Conservation (phyloP, 2,797 vertebrate species). For the Eutrigla gurnardus region DNA sequence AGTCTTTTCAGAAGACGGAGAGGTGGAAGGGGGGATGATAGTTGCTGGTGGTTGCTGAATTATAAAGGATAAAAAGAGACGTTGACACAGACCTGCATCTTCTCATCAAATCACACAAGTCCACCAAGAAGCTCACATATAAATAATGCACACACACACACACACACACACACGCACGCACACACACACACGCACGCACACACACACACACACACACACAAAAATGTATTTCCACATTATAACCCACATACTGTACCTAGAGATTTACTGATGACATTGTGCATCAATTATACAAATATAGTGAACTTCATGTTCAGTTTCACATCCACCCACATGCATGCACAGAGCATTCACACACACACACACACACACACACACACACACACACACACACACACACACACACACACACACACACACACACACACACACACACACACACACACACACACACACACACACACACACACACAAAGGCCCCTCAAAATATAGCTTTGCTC, state of each 20-base stretch:
- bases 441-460: slow-evolving; percentile 22
- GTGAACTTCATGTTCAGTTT: slow-evolving; percentile 62
- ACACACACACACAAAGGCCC: slow-evolving; percentile 30
- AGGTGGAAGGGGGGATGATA: slow-evolving; percentile 55
- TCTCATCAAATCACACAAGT: slow-evolving; percentile 78
- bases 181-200: slow-evolving; percentile 50
- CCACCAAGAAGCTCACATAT: slow-evolving; percentile 68
- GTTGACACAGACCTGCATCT: slow-evolving; percentile 77
- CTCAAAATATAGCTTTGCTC: slow-evolving; percentile 63
- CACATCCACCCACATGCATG: slow-evolving; percentile 36
- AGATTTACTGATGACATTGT: slow-evolving; percentile 72
- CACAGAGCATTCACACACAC: slow-evolving; percentile 1
- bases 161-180: slow-evolving; percentile 48
- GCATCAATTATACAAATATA: slow-evolving; percentile 76
- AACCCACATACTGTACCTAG: slow-evolving; percentile 62
- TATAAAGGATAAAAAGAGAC: slow-evolving; percentile 70
- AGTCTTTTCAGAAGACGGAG: slow-evolving; percentile 43
- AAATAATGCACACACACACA: slow-evolving; percentile 69
- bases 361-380: slow-evolving; percentile 25
- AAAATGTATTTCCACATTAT: slow-evolving; percentile 57
- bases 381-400: slow-evolving; percentile 16
- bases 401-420: slow-evolving; percentile 27
- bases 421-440: slow-evolving; percentile 24
- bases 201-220: slow-evolving; percentile 47
- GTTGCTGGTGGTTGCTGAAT: slow-evolving; percentile 65